These are phyloP conservation scores for Aleiodes alternator DNA, from an alignment of 2,888 invertebrate species.

Conservation along the genomic window DNA sequence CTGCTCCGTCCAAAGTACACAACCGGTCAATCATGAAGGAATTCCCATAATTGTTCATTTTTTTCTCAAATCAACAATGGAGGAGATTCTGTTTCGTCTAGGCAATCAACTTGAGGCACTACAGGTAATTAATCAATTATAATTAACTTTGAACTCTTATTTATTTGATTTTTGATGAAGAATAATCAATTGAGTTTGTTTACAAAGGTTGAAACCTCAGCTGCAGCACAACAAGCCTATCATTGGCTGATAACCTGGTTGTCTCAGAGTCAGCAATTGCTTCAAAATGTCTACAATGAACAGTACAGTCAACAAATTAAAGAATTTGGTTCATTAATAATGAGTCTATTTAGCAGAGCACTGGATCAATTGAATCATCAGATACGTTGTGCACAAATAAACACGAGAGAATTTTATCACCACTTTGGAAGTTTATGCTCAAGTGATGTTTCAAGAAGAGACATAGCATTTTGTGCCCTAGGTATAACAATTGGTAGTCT, in stretches of 20 bases:
- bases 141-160: constrained; percentile 1
- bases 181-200: constrained; percentile 31
- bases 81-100: constrained; percentile 71
- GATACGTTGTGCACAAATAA: constrained; percentile 62
- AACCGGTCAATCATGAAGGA: too few relatives aligned
- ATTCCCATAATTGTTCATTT: neutral
- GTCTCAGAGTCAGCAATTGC: constrained; percentile 56
- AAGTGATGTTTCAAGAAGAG: constrained; percentile 71
- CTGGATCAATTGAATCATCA: constrained; percentile 63
- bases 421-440: constrained; percentile 60
- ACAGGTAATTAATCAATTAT: constrained; percentile 65
- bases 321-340: constrained; percentile 57
- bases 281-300: constrained; percentile 61
- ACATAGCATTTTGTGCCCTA: constrained; percentile 74
- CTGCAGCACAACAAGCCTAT: constrained; percentile 65
- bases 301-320: constrained; percentile 62
- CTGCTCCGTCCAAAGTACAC: neutral
- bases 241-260: constrained; percentile 62
- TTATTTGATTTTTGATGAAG: constrained; percentile 3
- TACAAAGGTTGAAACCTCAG: constrained; percentile 63
- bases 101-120: constrained; percentile 69
- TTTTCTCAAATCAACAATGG: constrained; percentile 63
- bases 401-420: constrained; percentile 60
- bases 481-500: constrained; percentile 75
- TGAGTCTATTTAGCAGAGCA: constrained; percentile 58